These are phyloP conservation scores for Gnatocerus cornutus DNA, from an alignment of 2,888 invertebrate species.

Conservation along the genomic window DNA sequence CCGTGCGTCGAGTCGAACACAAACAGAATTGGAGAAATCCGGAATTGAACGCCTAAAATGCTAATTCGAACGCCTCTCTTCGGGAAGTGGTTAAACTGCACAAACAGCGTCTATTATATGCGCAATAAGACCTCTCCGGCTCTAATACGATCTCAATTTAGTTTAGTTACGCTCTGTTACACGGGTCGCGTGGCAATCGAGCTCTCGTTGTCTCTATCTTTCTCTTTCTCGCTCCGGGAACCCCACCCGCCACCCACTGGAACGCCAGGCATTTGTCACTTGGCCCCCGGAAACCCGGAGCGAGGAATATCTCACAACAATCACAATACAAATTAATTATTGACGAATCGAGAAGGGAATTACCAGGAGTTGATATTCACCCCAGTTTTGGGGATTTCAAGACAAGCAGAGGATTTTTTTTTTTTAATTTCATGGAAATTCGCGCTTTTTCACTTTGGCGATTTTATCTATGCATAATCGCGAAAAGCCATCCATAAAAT, in stretches of 20 bases:
- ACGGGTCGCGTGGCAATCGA: constrained; percentile 72
- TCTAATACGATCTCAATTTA: constrained; percentile 74
- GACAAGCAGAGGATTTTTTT: neutral
- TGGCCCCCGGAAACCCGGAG: constrained; percentile 45
- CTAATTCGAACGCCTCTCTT: constrained; percentile 70
- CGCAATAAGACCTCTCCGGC: constrained; percentile 72
- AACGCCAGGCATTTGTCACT: constrained; percentile 56
- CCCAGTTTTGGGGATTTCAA: constrained; percentile 19
- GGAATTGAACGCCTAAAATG: constrained; percentile 70
- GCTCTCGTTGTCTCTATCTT: constrained; percentile 63
- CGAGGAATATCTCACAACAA: constrained; percentile 53
- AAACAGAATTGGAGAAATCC: constrained; percentile 66
- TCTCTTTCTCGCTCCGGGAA: constrained; percentile 53
- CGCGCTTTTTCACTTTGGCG: neutral
- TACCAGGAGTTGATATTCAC: constrained; percentile 29
- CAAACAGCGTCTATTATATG: constrained; percentile 73
- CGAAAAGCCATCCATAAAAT: constrained; percentile 52
- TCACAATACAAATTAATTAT: constrained; percentile 55
- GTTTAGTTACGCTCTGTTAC: constrained; percentile 74
- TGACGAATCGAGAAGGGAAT: constrained; percentile 48
- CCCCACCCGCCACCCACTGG: constrained; percentile 59
- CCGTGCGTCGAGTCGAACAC: constrained; percentile 59
- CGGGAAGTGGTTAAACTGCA: constrained; percentile 72
- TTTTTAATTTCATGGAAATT: constrained; percentile 17
- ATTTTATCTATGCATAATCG: constrained; percentile 21